Conservation (phyloP, 1,140 invertebrate species). For the Bactericera cockerelli region DNA sequence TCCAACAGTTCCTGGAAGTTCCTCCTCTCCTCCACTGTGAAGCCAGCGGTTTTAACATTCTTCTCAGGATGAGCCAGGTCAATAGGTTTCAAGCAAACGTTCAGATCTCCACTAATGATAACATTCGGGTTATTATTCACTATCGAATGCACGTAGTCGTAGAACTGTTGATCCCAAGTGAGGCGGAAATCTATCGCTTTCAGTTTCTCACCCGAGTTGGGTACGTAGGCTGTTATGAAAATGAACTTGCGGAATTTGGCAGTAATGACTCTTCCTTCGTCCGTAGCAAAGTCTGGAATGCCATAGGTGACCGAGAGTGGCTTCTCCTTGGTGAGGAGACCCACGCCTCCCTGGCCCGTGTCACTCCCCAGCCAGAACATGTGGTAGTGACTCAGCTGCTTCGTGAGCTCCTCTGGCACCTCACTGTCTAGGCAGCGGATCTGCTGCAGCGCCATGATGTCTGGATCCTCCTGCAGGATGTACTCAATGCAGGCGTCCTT, state of each 20-base stretch:
- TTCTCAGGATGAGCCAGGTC: neutral
- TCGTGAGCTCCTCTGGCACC: neutral
- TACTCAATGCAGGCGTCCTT: neutral
- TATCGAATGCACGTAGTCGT: neutral
- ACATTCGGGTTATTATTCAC: neutral
- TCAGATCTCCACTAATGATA: conserved; percentile 1
- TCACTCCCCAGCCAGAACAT: neutral
- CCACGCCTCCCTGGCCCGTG: neutral
- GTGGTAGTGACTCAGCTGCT: neutral
- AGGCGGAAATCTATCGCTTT: neutral
- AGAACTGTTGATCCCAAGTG: neutral
- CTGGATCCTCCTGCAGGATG: neutral
- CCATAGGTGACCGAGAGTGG: neutral
- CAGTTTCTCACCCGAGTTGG: neutral
- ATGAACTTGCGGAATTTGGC: neutral
- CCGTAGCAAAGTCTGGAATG: neutral
- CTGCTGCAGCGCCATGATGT: neutral
- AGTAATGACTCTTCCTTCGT: neutral
- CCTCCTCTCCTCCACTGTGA: neutral
- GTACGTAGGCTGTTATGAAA: neutral
- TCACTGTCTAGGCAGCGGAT: neutral
- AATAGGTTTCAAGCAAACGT: neutral
- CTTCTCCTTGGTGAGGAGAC: neutral
- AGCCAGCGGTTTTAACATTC: neutral
- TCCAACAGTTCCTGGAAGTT: neutral